Base-by-base conservation (phyloP, 2,113 vertebrate genomes). In the Brachypteracias leptosomus region DNA sequence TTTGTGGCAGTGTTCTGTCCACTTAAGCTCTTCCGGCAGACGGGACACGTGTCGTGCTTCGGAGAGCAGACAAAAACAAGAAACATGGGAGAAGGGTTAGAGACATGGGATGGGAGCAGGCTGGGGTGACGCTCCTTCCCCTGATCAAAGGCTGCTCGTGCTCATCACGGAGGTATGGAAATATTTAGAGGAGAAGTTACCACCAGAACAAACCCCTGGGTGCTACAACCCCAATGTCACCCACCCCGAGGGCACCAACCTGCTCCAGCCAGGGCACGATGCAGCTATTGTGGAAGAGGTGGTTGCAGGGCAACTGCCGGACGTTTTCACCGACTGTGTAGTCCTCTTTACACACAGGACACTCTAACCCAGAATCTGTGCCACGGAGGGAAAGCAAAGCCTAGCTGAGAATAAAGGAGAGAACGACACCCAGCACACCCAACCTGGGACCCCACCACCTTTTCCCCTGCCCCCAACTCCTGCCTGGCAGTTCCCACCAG, bases 1-100 rank as follows among this genome's bases (percentile, higher is more conserved):
- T 99, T 99, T 58, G 99, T 99, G 97, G 99, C 99, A 28, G 99
- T 99, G 98, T 99, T 99, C 98, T 99, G 99, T 94, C 99, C 99
- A 3, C 98, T 99, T 90, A 99, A 98, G 95, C 99, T 99, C 97
- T 99, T 99, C 95, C 99, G 98, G 98, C 99, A 99, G 90, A 99
- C 99, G 0, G 99, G 99, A 97, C 99, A 99, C 15, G 99, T 99
- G 97, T 99, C 99, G 11, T 99, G 99, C 99, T 99, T 93, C n/a
- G 78, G 38, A 36, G 92, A 94, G 63, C 74, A 88, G 80, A 81
- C 76, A 79, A 49, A 94, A 94, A 91, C 71, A 76, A 83, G 76
- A 90, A 77, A 80, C 2, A 80, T 0, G 68, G 89, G 89, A 93
- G 86, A 79, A 0, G 80, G 29, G 22, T 77, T 70, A 76, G 75